These are phyloP conservation scores for Oligia fasciuncula DNA, from an alignment of 2,888 invertebrate genomes.

Conservation along the genomic window DNA sequence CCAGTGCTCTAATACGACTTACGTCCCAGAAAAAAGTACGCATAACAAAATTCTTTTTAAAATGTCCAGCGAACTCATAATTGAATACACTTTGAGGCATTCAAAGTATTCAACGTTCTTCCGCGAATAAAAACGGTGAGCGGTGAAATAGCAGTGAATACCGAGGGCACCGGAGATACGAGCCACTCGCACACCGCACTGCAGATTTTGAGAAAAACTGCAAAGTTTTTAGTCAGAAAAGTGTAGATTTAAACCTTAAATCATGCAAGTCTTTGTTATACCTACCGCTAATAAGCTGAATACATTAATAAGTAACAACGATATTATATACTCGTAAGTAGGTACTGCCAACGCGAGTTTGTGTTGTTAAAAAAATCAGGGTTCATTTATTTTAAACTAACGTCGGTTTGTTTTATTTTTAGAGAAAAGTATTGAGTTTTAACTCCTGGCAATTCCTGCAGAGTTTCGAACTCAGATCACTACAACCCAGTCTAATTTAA, in stretches of 20 bases:
- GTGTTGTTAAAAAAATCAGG: background rate
- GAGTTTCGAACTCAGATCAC: slow-evolving; percentile 4
- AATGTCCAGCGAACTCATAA: slow-evolving; percentile 63
- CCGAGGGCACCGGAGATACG: slow-evolving; percentile 34
- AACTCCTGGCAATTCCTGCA: background rate
- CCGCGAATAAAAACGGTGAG: slow-evolving; percentile 49
- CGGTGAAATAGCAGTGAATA: slow-evolving; percentile 45
- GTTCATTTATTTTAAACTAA: slow-evolving; percentile 4
- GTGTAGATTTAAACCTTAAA: slow-evolving; percentile 1
- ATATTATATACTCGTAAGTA: background rate
- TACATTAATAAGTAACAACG: background rate
- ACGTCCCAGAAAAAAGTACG: slow-evolving; percentile 46
- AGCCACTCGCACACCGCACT: slow-evolving; percentile 47
- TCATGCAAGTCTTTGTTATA: no score
- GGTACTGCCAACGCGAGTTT: background rate
- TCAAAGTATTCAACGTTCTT: slow-evolving; percentile 61
- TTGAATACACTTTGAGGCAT: slow-evolving; percentile 62
- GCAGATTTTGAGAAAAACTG: slow-evolving; percentile 47
- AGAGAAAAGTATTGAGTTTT: background rate
- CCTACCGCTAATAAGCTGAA: background rate
- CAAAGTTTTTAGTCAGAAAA: slow-evolving; percentile 4
- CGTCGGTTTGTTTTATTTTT: background rate
- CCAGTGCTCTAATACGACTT: slow-evolving; percentile 28
- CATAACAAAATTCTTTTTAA: slow-evolving; percentile 45
- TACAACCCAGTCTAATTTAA: slow-evolving; percentile 41